phyloP scores from a whole-genome alignment of 2,888 invertebrate species.

The Dysmachus trigonus region DNA sequence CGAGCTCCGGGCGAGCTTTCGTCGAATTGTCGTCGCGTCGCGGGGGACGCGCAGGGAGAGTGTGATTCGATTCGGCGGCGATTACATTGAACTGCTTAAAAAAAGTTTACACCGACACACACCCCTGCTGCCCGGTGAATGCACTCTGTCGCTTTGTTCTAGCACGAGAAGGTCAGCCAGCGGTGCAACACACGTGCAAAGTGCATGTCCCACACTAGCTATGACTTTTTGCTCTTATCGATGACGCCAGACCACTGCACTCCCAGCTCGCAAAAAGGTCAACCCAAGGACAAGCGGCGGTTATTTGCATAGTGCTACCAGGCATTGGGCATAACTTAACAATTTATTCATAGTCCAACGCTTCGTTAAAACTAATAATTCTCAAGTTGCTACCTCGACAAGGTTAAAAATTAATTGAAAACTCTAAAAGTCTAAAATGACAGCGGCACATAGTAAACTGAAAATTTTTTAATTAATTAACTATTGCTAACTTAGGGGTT shows the following conservation, averaged over 20 bases:
- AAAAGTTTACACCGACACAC: not conserved
- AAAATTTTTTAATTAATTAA: not conserved
- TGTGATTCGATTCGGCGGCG: not conserved
- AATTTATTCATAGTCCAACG: not conserved
- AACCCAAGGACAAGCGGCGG: not conserved
- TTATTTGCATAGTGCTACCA: not conserved
- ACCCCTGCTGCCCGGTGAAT: conserved; percentile 3
- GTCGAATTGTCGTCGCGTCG: not conserved
- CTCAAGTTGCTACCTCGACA: not conserved
- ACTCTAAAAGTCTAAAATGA: not conserved
- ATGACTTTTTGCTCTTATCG: not conserved
- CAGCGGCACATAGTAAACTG: not conserved
- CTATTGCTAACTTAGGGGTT: not conserved
- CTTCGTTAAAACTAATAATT: not conserved
- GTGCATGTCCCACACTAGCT: not conserved
- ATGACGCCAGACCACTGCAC: not conserved
- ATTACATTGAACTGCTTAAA: not conserved
- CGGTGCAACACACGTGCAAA: conserved; percentile 24
- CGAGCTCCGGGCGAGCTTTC: not conserved
- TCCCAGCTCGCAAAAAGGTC: not conserved
- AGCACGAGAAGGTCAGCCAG: not conserved
- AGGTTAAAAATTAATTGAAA: not conserved
- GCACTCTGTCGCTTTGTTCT: not conserved
- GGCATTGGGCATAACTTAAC: not conserved
- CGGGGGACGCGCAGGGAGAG: not conserved